A percentile compares a stretch with the other conserved stretches of the same genome.
phyloP scores from a whole-genome alignment of 1,140 invertebrate genomes.

The Brachionus paranguensis region DNA sequence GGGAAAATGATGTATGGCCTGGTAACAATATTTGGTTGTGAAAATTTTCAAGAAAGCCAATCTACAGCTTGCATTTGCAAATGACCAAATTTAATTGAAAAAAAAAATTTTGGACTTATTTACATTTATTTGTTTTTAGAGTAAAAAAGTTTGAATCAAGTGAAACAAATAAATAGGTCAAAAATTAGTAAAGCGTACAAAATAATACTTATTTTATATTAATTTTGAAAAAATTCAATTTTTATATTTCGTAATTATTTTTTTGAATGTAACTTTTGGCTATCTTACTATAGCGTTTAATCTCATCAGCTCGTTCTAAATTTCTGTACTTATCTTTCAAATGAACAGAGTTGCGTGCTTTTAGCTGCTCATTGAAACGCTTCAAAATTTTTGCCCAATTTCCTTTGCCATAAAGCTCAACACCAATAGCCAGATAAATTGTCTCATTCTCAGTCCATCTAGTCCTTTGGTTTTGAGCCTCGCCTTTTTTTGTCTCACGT shows the following conservation, averaged over 20 bases:
- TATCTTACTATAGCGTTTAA: background rate
- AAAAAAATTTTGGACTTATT: background rate
- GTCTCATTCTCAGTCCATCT: slow-evolving; percentile 8
- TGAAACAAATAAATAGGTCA: too few species aligned
- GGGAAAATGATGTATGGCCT: background rate
- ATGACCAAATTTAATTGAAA: background rate
- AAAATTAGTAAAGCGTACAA: too few species aligned
- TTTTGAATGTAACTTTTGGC: background rate
- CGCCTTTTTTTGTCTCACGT: background rate
- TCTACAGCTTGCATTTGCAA: background rate
- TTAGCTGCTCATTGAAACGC: background rate
- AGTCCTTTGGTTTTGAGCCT: background rate
- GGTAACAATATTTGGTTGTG: background rate
- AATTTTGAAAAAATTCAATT: background rate
- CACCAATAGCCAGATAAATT: slow-evolving; percentile 25
- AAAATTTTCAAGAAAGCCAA: background rate
- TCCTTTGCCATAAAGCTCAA: slow-evolving; percentile 32
- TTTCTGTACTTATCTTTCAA: slow-evolving; percentile 37
- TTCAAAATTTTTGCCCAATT: slow-evolving; percentile 36
- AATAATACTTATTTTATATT: too few species aligned
- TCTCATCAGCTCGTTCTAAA: background rate
- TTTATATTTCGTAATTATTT: background rate
- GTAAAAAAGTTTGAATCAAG: too few species aligned
- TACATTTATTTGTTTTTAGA: background rate
- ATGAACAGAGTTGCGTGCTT: background rate